phyloP scores from a whole-genome alignment of 2,888 invertebrate species.

The Malthinus seriepunctatus region DNA sequence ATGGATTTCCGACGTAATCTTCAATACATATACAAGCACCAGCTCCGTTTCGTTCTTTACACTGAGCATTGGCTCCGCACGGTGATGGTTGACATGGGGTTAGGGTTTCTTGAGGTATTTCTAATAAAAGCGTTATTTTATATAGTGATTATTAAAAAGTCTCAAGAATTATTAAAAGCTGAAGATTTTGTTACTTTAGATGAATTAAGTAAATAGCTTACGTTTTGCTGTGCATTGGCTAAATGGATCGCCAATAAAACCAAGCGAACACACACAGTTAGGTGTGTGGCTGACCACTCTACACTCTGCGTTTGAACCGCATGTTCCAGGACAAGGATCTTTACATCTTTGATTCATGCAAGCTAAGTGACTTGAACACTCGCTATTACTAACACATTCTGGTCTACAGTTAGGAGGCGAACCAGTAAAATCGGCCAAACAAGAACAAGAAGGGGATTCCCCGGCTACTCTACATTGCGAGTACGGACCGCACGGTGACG shows the following conservation, averaged over 20 bases:
- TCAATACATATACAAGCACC: constrained; percentile 68
- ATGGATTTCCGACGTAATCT: constrained; percentile 72
- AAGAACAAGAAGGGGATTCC: constrained; percentile 75
- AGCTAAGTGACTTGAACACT: constrained; percentile 70
- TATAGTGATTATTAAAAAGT: too few species aligned
- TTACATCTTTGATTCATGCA: constrained; percentile 78
- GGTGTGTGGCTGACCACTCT: constrained; percentile 76
- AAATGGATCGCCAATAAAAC: constrained; percentile 78
- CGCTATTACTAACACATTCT: constrained; percentile 78
- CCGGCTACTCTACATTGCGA: constrained; percentile 70
- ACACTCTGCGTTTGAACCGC: constrained; percentile 75
- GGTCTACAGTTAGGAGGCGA: constrained; percentile 77
- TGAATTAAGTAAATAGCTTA: not conserved
- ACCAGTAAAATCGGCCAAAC: constrained; percentile 68
- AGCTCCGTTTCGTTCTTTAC: constrained; percentile 61
- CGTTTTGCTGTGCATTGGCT: constrained; percentile 60
- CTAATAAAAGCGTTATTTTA: constrained; percentile 19
- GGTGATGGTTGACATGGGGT: constrained; percentile 66
- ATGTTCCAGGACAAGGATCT: constrained; percentile 73
- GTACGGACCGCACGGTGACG: constrained; percentile 82
- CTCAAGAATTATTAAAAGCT: too few species aligned
- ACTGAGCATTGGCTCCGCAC: constrained; percentile 67
- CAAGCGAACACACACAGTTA: constrained; percentile 68
- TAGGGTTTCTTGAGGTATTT: constrained; percentile 53
- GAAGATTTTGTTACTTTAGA: too few species aligned